Evolutionary conservation across 1,140 invertebrate genomes (phyloP).

Genomic region (Kradibia gibbosae): DNA sequence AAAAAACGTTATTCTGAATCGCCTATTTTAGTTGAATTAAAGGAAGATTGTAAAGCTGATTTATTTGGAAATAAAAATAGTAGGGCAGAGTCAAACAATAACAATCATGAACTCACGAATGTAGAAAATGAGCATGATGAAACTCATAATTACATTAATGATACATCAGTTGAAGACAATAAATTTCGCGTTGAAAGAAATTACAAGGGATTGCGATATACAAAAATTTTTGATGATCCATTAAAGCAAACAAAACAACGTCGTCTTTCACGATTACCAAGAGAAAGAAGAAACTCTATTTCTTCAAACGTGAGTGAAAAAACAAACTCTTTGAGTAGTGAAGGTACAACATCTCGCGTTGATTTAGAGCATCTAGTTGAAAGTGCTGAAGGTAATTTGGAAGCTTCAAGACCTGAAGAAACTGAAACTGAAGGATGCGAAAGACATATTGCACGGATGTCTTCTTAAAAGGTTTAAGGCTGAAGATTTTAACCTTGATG

Average conservation of each 20-base stretch:
- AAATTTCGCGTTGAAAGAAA: conserved; percentile 70
- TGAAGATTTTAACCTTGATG: conserved; percentile 60
- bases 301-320: conserved; percentile 72
- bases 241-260: conserved; percentile 64
- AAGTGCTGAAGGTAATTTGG: conserved; percentile 66
- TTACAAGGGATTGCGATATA: conserved; percentile 90
- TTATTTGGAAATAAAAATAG: conserved; percentile 67
- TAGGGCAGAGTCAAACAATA: conserved; percentile 64
- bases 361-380: conserved; percentile 71
- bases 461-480: conserved; percentile 72
- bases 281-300: conserved; percentile 70
- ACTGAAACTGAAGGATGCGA: conserved; percentile 69
- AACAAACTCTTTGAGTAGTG: conserved; percentile 70
- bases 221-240: conserved; percentile 79
- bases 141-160: conserved; percentile 59
- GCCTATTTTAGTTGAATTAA: conserved; percentile 59
- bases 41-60: conserved; percentile 67
- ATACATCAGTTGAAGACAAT: conserved; percentile 59
- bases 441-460: conserved; percentile 61
- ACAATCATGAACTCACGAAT: conserved; percentile 45
- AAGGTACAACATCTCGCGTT: conserved; percentile 68
- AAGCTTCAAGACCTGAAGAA: conserved; percentile 70
- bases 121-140: conserved; percentile 61
- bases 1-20: conserved; percentile 73
- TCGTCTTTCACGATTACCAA: conserved; percentile 56